Conservation (phyloP, 2,888 invertebrate species). For the Archips crataeganus region DNA sequence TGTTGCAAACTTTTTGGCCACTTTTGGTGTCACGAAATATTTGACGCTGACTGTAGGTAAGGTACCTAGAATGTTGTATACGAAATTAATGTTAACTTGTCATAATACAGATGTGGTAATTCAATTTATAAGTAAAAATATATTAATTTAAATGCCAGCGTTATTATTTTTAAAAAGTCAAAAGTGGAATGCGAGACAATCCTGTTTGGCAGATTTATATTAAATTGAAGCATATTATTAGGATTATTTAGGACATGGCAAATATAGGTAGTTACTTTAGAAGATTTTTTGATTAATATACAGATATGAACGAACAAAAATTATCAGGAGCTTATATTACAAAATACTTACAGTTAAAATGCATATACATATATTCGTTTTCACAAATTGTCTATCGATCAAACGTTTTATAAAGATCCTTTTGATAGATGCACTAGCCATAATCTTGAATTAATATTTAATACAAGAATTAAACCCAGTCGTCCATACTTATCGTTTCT, state of each 20-base stretch:
- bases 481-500: no score
- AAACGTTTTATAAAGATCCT: no score
- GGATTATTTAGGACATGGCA: neutral
- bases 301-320: neutral
- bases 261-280: neutral
- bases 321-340: neutral
- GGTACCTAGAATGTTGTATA: neutral
- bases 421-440: no score
- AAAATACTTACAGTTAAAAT: no score
- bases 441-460: no score
- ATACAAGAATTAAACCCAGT: no score
- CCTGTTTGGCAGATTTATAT: neutral
- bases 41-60: no score
- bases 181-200: slow-evolving; percentile 33
- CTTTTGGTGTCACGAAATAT: no score
- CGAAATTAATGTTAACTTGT: neutral
- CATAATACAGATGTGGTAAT: neutral
- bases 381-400: no score
- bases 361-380: no score
- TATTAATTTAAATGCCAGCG: slow-evolving; percentile 15
- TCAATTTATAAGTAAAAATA: slow-evolving; percentile 4
- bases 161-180: slow-evolving; percentile 1
- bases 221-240: neutral
- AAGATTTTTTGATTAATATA: neutral
- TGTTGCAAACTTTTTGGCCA: no score